Percentiles rank a stretch among this genome's conserved stretches.
These are phyloP conservation scores for Nestor notabilis DNA, from an alignment of 2,113 vertebrate genomes.

Conservation along the genomic window DNA sequence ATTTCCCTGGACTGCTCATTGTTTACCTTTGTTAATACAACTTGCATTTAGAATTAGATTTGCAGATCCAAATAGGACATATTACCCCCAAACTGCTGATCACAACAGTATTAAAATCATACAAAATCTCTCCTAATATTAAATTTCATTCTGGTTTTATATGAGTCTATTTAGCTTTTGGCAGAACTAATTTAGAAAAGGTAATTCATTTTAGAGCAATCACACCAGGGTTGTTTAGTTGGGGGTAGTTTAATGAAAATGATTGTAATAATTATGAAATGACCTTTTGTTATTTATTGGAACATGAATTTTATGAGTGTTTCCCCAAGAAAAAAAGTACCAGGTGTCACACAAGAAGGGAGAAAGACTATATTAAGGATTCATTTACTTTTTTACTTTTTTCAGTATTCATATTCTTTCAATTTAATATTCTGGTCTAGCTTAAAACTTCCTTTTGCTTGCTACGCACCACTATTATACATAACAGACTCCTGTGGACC, in stretches of 20 bases:
- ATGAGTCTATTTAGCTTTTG: not conserved
- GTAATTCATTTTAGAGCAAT: not conserved
- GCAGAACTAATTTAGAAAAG: slow-evolving; percentile 42
- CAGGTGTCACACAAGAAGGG: not conserved
- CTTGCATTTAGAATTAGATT: not conserved
- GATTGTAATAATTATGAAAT: not conserved
- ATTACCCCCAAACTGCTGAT: not conserved
- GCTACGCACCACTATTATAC: accelerated
- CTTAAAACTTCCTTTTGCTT: not conserved
- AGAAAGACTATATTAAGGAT: not conserved
- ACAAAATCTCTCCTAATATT: not conserved
- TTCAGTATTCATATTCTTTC: not conserved
- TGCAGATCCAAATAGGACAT: not conserved
- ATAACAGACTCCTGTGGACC: not conserved
- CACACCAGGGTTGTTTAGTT: not conserved
- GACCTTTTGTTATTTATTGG: slow-evolving; percentile 21
- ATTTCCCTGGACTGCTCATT: not conserved
- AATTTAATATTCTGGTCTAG: not conserved
- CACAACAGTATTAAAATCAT: not conserved
- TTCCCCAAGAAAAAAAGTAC: not conserved
- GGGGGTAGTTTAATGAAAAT: slow-evolving; percentile 19
- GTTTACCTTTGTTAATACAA: not conserved
- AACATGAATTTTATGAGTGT: not conserved
- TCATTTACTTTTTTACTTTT: not conserved
- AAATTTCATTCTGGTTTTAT: not conserved